Base-by-base conservation (phyloP, 2,888 invertebrate genomes). In the Agapetus fuscipes region DNA sequence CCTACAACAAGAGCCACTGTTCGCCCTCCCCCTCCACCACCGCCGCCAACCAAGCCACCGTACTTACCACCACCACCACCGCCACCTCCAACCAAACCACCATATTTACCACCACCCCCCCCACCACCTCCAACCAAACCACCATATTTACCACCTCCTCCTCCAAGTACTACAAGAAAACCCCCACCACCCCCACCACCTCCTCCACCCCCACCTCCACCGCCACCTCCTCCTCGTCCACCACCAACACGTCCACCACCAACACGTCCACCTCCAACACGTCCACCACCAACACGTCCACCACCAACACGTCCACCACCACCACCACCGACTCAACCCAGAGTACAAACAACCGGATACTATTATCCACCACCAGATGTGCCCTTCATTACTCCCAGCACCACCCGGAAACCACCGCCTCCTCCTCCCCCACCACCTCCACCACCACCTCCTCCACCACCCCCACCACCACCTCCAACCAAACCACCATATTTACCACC, bases 281-380 rank as follows among this genome's bases (percentile, higher is more conserved):
- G 54, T 12, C 43, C 51, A 39, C 55, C 52, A 29, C 45, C 55
- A 3, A 55, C 57, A 2, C 53, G 57, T 0, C 41, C 53, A 12
- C 54, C 57, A 2, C 54, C 58, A 17, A 45, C 49, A 1, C 52
- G 52, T 11, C 50, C 53, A 0, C 50, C 55, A 0, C 55, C 51
- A 30, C 34, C 54, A 3, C 47, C 37, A 7, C 17, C 34, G 13
- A 44, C 48, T 11, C 11, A 35, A 26, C 32, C 46, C 37, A 7
- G 39, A 46, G 16, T 32, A 2, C 34, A 28, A 3, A 31, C 41
- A 17, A 39, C 37, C 35, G 31, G 41, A 37, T 17, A 38, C 38
- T 13, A 41, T 36, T 29, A 48, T 41, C 5, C 43, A 30, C 41
- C 43, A 14, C 45, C 48, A 34, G n/a, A 45, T 13, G 32, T 48